A percentile compares a stretch with the other conserved stretches of the same genome.
phyloP scores from a whole-genome alignment of 1,140 invertebrate genomes.

The Eulimnadia texana region DNA sequence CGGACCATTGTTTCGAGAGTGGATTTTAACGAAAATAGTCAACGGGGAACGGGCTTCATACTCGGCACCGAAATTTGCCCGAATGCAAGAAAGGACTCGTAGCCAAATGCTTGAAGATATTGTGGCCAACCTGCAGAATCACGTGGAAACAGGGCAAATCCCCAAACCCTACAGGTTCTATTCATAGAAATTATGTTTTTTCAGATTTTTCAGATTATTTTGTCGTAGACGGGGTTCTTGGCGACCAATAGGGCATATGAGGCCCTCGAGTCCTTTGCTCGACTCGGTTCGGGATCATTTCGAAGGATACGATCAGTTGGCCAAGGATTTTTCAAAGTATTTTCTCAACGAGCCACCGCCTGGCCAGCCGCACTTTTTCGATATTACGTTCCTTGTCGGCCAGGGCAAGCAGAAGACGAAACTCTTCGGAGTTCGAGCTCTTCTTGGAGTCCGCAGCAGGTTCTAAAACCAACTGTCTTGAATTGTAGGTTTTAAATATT shows the following conservation, averaged over 20 bases:
- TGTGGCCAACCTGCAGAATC: constrained; percentile 82
- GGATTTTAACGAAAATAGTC: constrained; percentile 91
- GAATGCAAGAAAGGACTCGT: constrained; percentile 81
- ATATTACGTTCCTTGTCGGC: constrained; percentile 79
- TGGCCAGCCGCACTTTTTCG: constrained; percentile 56
- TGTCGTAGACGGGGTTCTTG: constrained; percentile 74
- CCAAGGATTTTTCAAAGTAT: constrained; percentile 77
- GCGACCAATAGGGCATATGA: constrained; percentile 84
- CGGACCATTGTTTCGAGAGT: constrained; percentile 78
- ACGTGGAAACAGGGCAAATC: constrained; percentile 86
- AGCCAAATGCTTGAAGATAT: constrained; percentile 86
- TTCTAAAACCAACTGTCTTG: neutral
- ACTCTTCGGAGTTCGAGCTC: constrained; percentile 77
- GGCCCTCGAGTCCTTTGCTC: constrained; percentile 76
- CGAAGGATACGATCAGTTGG: constrained; percentile 83
- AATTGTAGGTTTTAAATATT: constrained; percentile 14
- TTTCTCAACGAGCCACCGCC: constrained; percentile 51
- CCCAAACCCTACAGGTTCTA: constrained; percentile 77
- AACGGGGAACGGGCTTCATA: constrained; percentile 94
- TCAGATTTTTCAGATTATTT: neutral
- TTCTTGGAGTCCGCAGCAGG: constrained; percentile 77
- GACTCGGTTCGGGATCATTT: constrained; percentile 76
- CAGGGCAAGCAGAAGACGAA: constrained; percentile 77
- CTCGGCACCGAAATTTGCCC: constrained; percentile 88
- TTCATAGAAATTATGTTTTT: neutral